A percentile compares a stretch with the other conserved stretches of the same genome.
Conservation (phyloP, 2,797 vertebrate species). For the Sebastes itinus region DNA sequence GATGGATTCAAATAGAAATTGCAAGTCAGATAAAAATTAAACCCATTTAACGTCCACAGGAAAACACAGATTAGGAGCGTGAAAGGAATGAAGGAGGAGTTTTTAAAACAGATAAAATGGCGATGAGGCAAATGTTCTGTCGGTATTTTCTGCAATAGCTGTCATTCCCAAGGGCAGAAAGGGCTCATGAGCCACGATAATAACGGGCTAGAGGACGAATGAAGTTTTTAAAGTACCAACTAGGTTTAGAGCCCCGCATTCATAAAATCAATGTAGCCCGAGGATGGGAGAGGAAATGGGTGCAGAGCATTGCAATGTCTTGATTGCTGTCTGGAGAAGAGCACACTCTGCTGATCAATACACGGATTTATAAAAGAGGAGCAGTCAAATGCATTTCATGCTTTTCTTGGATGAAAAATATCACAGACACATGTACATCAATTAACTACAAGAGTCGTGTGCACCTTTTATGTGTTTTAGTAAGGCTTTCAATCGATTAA, state of each 20-base stretch:
- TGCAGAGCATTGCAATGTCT: conserved; percentile 71
- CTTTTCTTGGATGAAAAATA: conserved; percentile 44
- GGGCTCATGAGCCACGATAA: conserved; percentile 41
- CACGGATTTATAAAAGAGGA: conserved; percentile 76
- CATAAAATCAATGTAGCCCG: conserved; percentile 85
- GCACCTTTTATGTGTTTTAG: background rate
- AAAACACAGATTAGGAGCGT: background rate
- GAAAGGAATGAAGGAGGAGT: background rate
- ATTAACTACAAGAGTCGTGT: background rate
- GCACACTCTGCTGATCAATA: conserved; percentile 81
- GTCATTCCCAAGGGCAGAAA: conserved; percentile 44
- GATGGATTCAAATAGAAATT: background rate
- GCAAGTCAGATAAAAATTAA: background rate
- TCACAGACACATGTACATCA: conserved; percentile 15
- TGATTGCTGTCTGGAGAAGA: conserved; percentile 76
- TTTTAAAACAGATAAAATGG: conserved; percentile 29
- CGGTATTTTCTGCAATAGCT: conserved; percentile 28
- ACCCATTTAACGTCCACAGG: background rate
- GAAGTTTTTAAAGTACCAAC: conserved; percentile 65
- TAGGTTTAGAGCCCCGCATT: conserved; percentile 57
- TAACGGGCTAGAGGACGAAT: conserved; percentile 53
- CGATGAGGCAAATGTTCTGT: conserved; percentile 35
- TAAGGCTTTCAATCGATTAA: too few species aligned
- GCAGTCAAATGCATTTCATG: conserved; percentile 63
- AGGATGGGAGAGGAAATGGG: conserved; percentile 75